Percentiles rank a stretch among this genome's conserved stretches.
Evolutionary conservation across 2,113 vertebrate species (phyloP).

Genomic region (Xyliphius kryptos): DNA sequence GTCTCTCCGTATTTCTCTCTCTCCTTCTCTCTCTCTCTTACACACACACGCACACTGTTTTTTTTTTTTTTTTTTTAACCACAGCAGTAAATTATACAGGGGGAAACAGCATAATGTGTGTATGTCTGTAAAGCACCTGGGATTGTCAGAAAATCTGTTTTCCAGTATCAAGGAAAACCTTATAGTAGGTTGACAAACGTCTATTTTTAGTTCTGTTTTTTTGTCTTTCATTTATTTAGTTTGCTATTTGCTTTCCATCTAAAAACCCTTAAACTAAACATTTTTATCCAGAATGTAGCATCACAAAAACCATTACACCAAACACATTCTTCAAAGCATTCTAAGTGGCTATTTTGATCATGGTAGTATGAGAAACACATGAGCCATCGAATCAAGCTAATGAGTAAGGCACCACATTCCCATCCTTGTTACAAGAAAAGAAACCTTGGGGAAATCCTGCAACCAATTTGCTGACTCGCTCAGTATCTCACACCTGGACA

Average conservation of each 20-base stretch:
- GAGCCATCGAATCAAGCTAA: conserved; percentile 10
- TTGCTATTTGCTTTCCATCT: conserved; percentile 1
- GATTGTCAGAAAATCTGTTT: conserved; percentile 17
- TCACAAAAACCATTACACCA: not conserved
- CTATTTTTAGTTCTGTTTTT: conserved; percentile 21
- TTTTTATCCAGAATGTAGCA: conserved; percentile 3
- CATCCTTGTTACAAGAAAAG: conserved; percentile 7
- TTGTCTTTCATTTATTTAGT: conserved; percentile 23
- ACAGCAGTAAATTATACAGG: too few relatives aligned
- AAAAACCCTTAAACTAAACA: conserved; percentile 14
- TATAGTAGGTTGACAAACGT: conserved; percentile 28
- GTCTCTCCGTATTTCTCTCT: conserved; percentile 6
- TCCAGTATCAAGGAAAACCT: conserved; percentile 34
- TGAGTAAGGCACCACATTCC: conserved; percentile 5
- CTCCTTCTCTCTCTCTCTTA: conserved; percentile 1
- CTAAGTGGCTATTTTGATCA: conserved; percentile 10
- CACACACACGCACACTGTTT: not conserved
- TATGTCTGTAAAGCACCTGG: conserved; percentile 27
- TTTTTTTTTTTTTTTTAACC: not conserved
- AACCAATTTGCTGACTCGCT: not conserved
- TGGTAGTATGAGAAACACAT: not conserved
- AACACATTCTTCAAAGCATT: not conserved
- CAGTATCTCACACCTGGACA: conserved; percentile 5
- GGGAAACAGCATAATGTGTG: not conserved
- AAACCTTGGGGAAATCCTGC: conserved; percentile 18